phyloP scores from a whole-genome alignment of 2,797 vertebrate species.

The Neosilurus hyrtlii region DNA sequence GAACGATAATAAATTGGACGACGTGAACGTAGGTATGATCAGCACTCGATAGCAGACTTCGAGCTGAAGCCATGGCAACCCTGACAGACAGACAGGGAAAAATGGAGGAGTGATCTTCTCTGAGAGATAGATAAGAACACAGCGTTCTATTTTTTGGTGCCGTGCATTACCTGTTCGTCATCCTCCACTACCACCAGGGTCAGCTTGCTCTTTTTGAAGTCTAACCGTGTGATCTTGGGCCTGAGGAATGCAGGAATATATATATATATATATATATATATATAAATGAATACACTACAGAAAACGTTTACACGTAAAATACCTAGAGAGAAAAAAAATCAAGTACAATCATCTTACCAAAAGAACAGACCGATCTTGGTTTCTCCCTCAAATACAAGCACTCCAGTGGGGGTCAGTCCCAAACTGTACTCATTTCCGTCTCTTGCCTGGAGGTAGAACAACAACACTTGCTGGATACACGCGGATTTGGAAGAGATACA shows the following conservation, averaged over 20 bases:
- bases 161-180: conserved; percentile 85
- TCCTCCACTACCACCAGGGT: conserved; percentile 97
- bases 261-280: no score
- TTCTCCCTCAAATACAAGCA: conserved; percentile 96
- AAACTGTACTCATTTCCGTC: conserved; percentile 98
- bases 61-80: background rate
- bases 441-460: conserved; percentile 77
- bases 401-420: conserved; percentile 95
- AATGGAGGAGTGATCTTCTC: background rate
- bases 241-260: conserved; percentile 63
- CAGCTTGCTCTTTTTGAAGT: conserved; percentile 96
- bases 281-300: background rate
- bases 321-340: no score
- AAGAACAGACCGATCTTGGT: conserved; percentile 98
- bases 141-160: background rate
- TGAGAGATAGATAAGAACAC: background rate
- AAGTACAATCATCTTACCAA: conserved; percentile 73
- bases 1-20: background rate
- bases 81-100: background rate
- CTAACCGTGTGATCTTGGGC: conserved; percentile 97
- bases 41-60: background rate
- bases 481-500: background rate
- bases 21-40: background rate
- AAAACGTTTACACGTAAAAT: background rate
- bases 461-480: conserved; percentile 6